These are phyloP conservation scores for Rattus rattus DNA, from an alignment of 2,113 vertebrate genomes.

Conservation along the genomic window DNA sequence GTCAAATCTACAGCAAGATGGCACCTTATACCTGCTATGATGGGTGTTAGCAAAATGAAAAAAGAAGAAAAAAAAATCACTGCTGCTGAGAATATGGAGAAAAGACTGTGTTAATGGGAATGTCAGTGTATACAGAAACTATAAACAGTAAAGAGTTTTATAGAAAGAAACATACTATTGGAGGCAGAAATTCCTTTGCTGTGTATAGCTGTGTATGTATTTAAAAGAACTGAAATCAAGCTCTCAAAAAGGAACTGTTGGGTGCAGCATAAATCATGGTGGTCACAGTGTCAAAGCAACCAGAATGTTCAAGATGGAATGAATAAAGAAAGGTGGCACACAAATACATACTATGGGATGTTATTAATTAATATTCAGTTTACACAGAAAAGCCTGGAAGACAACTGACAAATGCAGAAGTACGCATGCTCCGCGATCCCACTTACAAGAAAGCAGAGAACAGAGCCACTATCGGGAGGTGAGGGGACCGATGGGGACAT, in stretches of 20 bases:
- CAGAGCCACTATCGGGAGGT: rapidly evolving
- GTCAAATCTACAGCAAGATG: background rate
- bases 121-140: background rate
- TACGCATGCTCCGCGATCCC: background rate
- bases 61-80: background rate
- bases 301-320: background rate
- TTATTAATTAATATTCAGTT: background rate
- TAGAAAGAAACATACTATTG: background rate
- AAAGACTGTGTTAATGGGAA: background rate
- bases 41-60: background rate
- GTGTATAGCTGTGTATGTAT: background rate
- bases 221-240: background rate
- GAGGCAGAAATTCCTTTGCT: background rate
- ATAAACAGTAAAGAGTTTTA: background rate
- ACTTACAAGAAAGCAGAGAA: background rate
- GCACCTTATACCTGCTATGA: no score
- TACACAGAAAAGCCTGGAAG: background rate
- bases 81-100: background rate
- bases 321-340: background rate
- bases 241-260: background rate
- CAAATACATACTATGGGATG: background rate
- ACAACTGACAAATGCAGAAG: background rate
- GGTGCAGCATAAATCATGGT: background rate
- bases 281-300: background rate
- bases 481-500: background rate